These are phyloP conservation scores for Lycaon pictus DNA, from an alignment of 2,113 vertebrate genomes.

Conservation along the genomic window DNA sequence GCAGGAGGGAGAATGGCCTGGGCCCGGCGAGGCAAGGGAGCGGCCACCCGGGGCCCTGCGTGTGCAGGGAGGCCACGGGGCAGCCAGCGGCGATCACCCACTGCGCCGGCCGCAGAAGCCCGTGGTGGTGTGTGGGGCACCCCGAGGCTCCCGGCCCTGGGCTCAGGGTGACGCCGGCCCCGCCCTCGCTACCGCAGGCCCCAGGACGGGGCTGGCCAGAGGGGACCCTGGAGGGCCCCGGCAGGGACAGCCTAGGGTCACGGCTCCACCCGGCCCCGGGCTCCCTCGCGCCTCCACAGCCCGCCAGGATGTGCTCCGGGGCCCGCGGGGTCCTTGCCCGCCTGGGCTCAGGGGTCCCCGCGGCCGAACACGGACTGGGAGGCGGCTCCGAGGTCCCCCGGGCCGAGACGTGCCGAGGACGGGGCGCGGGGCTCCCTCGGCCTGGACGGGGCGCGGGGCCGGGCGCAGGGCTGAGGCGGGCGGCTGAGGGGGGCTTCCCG, in stretches of 20 bases:
- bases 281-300: background rate
- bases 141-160: background rate
- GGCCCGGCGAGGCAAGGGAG: background rate
- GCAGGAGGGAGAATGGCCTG: background rate
- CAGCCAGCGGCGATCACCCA: too few relatives aligned
- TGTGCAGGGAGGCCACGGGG: too few relatives aligned
- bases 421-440: too few relatives aligned
- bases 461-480: accelerated
- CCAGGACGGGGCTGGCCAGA: background rate
- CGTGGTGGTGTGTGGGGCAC: accelerated
- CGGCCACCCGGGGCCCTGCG: background rate
- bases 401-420: accelerated
- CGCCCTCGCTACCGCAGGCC: background rate
- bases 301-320: accelerated
- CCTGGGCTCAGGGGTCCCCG: background rate
- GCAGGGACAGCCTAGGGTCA: background rate
- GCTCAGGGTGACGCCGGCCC: accelerated
- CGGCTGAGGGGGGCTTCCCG: accelerated
- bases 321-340: too few relatives aligned
- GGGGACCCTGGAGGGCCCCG: background rate
- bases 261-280: background rate
- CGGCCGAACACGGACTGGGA: accelerated
- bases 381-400: background rate
- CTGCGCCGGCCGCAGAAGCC: too few relatives aligned
- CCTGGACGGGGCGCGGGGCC: too few relatives aligned